Conservation (phyloP, 2,113 vertebrate genomes). For the Pterophyllum scalare region DNA sequence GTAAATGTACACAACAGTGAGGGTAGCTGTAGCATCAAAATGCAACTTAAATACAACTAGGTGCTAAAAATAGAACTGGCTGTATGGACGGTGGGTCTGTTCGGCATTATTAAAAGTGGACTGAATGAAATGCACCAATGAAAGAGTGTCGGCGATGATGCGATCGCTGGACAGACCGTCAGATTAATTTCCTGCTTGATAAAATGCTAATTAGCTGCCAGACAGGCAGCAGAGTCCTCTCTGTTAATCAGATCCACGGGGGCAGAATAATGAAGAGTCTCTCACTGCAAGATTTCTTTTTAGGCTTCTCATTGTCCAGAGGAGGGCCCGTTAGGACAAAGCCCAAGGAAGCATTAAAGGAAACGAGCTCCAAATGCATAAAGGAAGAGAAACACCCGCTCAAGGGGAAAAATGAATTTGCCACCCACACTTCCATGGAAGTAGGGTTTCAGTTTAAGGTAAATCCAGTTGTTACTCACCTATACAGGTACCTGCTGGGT, state of each 20-base stretch:
- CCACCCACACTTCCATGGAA: neutral
- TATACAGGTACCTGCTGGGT: no score
- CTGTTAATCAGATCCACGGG: slow-evolving; percentile 15
- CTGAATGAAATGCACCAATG: slow-evolving; percentile 32
- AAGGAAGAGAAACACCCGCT: neutral
- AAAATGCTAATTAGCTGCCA: slow-evolving; percentile 57
- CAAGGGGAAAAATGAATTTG: neutral
- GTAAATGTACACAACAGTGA: neutral
- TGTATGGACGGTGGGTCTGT: slow-evolving; percentile 6
- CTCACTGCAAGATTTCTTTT: neutral
- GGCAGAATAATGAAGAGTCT: slow-evolving; percentile 27
- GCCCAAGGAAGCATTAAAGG: neutral
- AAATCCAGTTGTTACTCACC: neutral
- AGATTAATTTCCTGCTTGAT: slow-evolving; percentile 58
- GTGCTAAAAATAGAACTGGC: neutral
- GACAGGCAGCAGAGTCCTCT: slow-evolving; percentile 13
- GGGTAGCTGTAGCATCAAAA: neutral
- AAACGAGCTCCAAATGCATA: neutral
- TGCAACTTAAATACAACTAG: neutral
- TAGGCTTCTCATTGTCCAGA: neutral
- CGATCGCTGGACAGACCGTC: slow-evolving; percentile 41
- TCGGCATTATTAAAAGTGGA: slow-evolving; percentile 33
- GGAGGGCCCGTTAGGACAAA: neutral
- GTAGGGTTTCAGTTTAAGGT: neutral
- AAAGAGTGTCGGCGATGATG: slow-evolving; percentile 32